phyloP scores from a whole-genome alignment of 2,797 vertebrate genomes.

The Myotis vivesi region DNA sequence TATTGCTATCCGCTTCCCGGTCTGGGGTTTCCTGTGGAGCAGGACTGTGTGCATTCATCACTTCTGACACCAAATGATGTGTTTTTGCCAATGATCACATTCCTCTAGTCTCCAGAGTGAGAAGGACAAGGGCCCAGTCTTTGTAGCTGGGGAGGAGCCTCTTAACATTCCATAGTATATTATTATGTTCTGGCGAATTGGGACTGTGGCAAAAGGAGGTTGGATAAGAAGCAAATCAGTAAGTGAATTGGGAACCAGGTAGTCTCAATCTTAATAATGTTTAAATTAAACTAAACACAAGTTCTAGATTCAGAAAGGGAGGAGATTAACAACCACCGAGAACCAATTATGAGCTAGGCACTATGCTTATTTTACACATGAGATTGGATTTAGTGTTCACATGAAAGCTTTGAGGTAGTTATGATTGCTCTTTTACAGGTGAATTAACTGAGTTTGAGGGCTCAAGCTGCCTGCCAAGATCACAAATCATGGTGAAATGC shows the following conservation, averaged over 20 bases:
- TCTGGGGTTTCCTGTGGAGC: not conserved
- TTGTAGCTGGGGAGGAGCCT: not conserved
- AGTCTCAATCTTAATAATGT: conserved; percentile 14
- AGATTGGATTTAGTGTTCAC: not conserved
- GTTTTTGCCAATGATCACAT: not conserved
- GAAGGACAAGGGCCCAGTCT: not conserved
- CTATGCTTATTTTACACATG: not conserved
- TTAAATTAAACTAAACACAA: conserved; percentile 5
- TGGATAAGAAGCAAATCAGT: not conserved
- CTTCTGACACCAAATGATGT: not conserved
- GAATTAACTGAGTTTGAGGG: not conserved
- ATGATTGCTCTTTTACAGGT: not conserved
- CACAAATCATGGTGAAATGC: not conserved
- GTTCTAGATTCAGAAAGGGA: not conserved
- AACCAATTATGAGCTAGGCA: not conserved
- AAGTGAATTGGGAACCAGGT: not conserved
- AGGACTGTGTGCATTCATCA: not conserved
- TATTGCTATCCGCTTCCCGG: not conserved
- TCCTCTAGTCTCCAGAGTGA: not conserved
- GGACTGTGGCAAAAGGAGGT: not conserved
- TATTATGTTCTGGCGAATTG: not conserved
- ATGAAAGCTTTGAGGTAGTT: not conserved
- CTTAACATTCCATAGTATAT: not conserved
- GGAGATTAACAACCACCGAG: not conserved
- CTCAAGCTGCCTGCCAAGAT: not conserved